Conservation (phyloP, 2,797 vertebrate species). For the Tragopan temminckii region DNA sequence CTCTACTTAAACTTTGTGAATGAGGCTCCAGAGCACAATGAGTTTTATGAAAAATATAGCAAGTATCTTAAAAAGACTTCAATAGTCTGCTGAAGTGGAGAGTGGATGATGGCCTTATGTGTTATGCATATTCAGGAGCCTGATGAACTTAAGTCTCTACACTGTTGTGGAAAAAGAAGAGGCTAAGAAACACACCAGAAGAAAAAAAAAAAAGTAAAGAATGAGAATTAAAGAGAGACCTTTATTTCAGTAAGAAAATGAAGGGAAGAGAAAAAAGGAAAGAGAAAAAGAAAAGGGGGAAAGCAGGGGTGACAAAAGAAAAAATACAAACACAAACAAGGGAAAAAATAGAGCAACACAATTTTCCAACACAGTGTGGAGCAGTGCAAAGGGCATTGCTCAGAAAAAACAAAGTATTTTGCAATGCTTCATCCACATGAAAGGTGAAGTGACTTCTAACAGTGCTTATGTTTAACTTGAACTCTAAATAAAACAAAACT, state of each 20-base stretch:
- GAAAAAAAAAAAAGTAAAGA: not conserved
- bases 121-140: not conserved
- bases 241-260: not conserved
- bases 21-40: not conserved
- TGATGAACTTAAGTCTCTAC: not conserved
- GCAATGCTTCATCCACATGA: not conserved
- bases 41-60: not conserved
- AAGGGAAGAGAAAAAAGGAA: not conserved
- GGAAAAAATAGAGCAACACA: rapidly evolving
- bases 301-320: not conserved
- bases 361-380: not conserved
- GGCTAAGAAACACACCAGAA: not conserved
- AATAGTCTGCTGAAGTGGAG: not conserved
- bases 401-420: not conserved
- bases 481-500: conserved; percentile 40
- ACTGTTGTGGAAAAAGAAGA: not conserved
- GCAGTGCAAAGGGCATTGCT: not conserved
- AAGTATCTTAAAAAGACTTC: not conserved
- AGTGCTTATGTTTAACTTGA: not conserved
- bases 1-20: not conserved
- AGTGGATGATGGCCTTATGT: not conserved
- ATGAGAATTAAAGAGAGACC: not conserved
- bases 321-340: not conserved
- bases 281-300: not conserved
- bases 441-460: not conserved